Percentiles rank a stretch among this genome's conserved stretches.
Conservation (phyloP, 2,888 invertebrate genomes). For the Liodrosophila aerea region DNA sequence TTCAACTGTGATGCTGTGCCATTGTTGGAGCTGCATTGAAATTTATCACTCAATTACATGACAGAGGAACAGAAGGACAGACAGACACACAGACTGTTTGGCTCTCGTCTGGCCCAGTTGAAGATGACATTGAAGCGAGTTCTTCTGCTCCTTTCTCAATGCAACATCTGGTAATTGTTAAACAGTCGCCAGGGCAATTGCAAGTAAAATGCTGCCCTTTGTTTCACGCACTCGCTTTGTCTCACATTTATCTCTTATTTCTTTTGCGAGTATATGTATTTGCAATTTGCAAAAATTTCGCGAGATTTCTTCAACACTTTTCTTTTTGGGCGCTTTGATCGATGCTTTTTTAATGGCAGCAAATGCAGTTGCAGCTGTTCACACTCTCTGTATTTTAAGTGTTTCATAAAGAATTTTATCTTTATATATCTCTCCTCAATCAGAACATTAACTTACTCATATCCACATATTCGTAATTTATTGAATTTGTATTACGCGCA, state of each 20-base stretch:
- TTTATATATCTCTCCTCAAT: too few relatives aligned
- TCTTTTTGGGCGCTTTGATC: constrained; percentile 51
- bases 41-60: constrained; percentile 72
- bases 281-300: constrained; percentile 56
- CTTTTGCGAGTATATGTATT: constrained; percentile 10
- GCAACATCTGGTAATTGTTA: constrained; percentile 81
- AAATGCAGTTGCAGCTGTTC: constrained; percentile 50
- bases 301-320: constrained; percentile 4
- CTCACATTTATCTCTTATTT: constrained; percentile 8
- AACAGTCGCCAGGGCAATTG: constrained; percentile 47
- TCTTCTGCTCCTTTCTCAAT: too few relatives aligned
- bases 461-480: constrained; percentile 61
- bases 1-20: constrained; percentile 30
- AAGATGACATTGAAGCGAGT: constrained; percentile 28
- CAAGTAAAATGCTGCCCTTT: constrained; percentile 71
- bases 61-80: constrained; percentile 39
- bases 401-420: neutral
- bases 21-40: constrained; percentile 43
- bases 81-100: constrained; percentile 33
- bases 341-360: constrained; percentile 68
- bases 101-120: constrained; percentile 18
- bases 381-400: constrained; percentile 7
- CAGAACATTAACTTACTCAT: constrained; percentile 61
- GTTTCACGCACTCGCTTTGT: constrained; percentile 46
- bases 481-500: constrained; percentile 21